Conservation (phyloP, 1,140 invertebrate genomes). For the Leptopilina clavipes region DNA sequence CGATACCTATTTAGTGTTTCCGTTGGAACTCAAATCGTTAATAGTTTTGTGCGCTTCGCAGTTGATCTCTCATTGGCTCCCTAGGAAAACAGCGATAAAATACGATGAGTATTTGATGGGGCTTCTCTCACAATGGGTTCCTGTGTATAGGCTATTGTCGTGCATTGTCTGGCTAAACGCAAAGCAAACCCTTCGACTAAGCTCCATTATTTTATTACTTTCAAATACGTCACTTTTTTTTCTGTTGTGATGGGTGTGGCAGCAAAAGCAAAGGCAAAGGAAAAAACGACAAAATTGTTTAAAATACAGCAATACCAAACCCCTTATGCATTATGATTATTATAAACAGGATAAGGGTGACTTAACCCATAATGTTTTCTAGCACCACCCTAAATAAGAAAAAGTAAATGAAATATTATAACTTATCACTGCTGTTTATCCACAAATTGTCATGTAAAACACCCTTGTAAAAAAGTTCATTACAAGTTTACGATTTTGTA, state of each 20-base stretch:
- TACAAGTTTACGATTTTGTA: too few relatives aligned
- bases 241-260: constrained; percentile 61
- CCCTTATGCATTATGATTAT: constrained; percentile 55
- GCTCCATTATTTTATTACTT: constrained; percentile 71
- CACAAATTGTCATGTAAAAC: background rate
- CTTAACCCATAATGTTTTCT: constrained; percentile 36
- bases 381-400: constrained; percentile 39
- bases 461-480: too few relatives aligned
- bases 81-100: constrained; percentile 73
- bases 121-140: constrained; percentile 64
- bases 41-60: constrained; percentile 51
- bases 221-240: constrained; percentile 65
- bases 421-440: constrained; percentile 16
- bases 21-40: constrained; percentile 64
- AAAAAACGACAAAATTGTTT: constrained; percentile 58
- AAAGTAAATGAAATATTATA: constrained; percentile 52
- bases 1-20: constrained; percentile 70
- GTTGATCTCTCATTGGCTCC: constrained; percentile 62
- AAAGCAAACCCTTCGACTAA: constrained; percentile 53
- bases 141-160: constrained; percentile 66
- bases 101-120: constrained; percentile 75
- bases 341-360: constrained; percentile 37
- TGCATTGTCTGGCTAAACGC: constrained; percentile 62
- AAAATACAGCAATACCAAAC: constrained; percentile 58
- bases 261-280: constrained; percentile 19